phyloP scores from a whole-genome alignment of 1,140 invertebrate species.

The Philotrypesis tridentata region DNA sequence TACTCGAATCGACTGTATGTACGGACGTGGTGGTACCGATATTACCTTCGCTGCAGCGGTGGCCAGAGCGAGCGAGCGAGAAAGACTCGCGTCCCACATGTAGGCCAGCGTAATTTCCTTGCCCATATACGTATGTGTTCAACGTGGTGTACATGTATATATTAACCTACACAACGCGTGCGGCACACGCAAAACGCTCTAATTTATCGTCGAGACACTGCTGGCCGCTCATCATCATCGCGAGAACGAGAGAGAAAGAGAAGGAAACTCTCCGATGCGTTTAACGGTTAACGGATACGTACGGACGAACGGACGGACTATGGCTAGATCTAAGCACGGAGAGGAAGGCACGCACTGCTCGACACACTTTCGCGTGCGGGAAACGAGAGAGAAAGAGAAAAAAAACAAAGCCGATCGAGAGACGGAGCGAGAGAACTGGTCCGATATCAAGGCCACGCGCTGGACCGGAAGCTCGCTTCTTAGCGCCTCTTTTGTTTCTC shows the following conservation, averaged over 20 bases:
- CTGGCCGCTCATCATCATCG: neutral
- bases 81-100: neutral
- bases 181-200: constrained; percentile 2
- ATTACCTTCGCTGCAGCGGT: constrained; percentile 30
- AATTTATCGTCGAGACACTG: neutral
- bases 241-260: neutral
- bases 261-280: neutral
- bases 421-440: constrained; percentile 37
- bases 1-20: constrained; percentile 15
- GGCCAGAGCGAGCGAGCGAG: too few relatives aligned
- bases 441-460: constrained; percentile 42
- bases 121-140: constrained; percentile 8
- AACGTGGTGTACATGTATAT: constrained; percentile 18
- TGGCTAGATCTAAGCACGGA: neutral
- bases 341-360: constrained; percentile 35
- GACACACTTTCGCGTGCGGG: constrained; percentile 32
- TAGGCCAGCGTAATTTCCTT: constrained; percentile 21
- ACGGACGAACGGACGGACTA: neutral
- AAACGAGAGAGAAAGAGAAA: too few relatives aligned
- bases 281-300: constrained; percentile 43
- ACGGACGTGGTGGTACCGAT: neutral
- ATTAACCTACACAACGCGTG: neutral
- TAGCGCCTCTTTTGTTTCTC: neutral
- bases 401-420: neutral
- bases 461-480: neutral